phyloP scores from a whole-genome alignment of 2,113 vertebrate species.

The Notothenia coriiceps region DNA sequence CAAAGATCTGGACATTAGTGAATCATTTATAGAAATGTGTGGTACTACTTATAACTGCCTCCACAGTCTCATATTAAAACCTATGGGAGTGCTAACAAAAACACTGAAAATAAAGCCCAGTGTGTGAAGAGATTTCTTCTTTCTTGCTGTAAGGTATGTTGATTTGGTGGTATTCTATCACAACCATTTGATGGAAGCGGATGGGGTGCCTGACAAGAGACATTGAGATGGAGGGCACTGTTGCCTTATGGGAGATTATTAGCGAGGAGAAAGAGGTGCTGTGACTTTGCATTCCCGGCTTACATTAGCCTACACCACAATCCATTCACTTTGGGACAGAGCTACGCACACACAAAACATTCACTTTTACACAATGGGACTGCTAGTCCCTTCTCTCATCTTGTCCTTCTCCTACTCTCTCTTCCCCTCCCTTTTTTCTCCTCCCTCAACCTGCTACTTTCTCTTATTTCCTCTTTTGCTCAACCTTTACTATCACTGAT shows the following conservation, averaged over 20 bases:
- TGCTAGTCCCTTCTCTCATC: constrained; percentile 54
- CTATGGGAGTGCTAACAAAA: not conserved
- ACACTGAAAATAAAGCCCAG: not conserved
- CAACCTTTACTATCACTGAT: constrained; percentile 55
- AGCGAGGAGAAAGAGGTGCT: constrained; percentile 42
- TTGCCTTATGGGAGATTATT: constrained; percentile 41
- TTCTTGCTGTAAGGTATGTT: not conserved
- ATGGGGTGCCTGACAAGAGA: constrained; percentile 19
- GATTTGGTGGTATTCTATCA: constrained; percentile 1
- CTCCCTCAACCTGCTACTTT: constrained; percentile 32
- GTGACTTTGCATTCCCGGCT: constrained; percentile 65
- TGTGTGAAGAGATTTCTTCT: not conserved
- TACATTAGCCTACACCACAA: constrained; percentile 53
- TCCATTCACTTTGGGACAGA: constrained; percentile 56
- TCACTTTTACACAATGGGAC: constrained; percentile 41
- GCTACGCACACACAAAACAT: constrained; percentile 36
- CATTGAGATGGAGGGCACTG: constrained; percentile 22
- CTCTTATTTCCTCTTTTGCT: constrained; percentile 55
- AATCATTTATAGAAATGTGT: not conserved
- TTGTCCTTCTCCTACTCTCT: constrained; percentile 25
- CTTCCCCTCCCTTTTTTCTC: not conserved
- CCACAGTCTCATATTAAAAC: not conserved
- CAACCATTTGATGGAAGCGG: not conserved
- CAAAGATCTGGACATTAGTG: not conserved
- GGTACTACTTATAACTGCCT: not conserved